Evolutionary conservation across 2,888 invertebrate species (phyloP), one percentile per base, ranked within the genome.

Genomic region (Carterocephalus palaemon): DNA sequence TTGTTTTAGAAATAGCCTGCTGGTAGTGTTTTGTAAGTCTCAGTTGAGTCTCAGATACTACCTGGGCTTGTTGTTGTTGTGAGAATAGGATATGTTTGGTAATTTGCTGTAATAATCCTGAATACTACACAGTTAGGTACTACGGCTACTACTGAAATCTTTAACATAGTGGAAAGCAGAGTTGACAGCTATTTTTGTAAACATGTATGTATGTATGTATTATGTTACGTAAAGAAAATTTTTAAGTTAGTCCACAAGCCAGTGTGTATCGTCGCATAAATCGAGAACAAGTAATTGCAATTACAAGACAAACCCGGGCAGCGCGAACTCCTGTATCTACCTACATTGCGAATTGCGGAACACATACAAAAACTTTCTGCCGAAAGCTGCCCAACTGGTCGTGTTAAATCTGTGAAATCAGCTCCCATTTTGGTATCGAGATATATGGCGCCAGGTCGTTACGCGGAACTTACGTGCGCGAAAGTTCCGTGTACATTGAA

Each of bases 361-460:
- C 53, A 48, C 57, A 56, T 50, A 69, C 63, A 80, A 82, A 76
- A 83, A 77, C 70, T 74, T 75, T 75, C 74, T 70, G 74, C 74
- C 75, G 70, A 82, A 81, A 80, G 75, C 72, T 55, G 67, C 62
- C 60, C 53, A 65, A 82, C 84, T 69, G 77, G 85, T 81, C 67
- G 67, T 70, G 70, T 64, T 75, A 71, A 76, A 80, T 70, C 68
- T 72, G 80, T 74, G 74, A 78, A 80, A 79, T 72, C 76, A 56
- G 47, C 57, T 59, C 77, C 81, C 70, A 83, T 55, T 79, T 67
- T 54, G 76, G 80, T 63, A 64, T 57, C 60, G 53, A 64, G 38
- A 46, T 38, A 46, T 45, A 46, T 38, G 37, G 38, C 45, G 31
- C 38, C 45, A 46, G 32, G 22, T 36, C 43, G 28, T 31, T 37